phyloP scores from a whole-genome alignment of 1,140 invertebrate species.

The Oppia nitens region DNA sequence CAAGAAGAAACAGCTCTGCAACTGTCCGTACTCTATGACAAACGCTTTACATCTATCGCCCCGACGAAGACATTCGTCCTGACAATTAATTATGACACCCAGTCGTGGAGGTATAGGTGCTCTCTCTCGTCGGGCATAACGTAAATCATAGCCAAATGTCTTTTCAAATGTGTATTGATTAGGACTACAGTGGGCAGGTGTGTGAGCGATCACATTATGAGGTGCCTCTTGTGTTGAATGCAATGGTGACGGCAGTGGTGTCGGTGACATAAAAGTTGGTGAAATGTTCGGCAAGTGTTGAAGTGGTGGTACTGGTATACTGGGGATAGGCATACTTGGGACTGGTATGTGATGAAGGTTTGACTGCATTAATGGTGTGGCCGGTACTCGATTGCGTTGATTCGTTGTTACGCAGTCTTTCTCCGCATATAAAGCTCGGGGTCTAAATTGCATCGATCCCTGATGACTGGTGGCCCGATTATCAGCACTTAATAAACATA shows the following conservation, averaged over 20 bases:
- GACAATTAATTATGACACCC: conserved; percentile 31
- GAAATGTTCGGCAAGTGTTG: neutral
- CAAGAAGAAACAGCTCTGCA: conserved; percentile 31
- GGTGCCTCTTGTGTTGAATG: neutral
- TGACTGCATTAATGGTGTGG: neutral
- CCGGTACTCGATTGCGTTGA: neutral
- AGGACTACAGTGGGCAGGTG: conserved; percentile 15
- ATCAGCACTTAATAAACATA: conserved; percentile 31
- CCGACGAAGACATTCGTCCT: conserved; percentile 31
- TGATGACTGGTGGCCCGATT: conserved; percentile 27
- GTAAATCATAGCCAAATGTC: conserved; percentile 27
- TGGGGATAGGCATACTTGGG: neutral
- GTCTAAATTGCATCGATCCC: conserved; percentile 27
- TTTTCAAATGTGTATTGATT: conserved; percentile 31
- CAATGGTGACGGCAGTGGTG: neutral
- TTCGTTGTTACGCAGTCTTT: conserved; percentile 25
- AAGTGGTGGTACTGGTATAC: conserved; percentile 2
- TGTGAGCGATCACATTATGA: neutral
- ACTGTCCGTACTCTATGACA: conserved; percentile 29
- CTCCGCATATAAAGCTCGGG: conserved; percentile 30
- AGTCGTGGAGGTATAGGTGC: conserved; percentile 23
- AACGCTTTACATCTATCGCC: conserved; percentile 31
- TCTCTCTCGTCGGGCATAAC: conserved; percentile 24
- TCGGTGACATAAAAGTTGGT: conserved; percentile 1
- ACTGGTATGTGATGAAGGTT: neutral